Conservation (phyloP, 2,113 vertebrate genomes). For the Caracal caracal region DNA sequence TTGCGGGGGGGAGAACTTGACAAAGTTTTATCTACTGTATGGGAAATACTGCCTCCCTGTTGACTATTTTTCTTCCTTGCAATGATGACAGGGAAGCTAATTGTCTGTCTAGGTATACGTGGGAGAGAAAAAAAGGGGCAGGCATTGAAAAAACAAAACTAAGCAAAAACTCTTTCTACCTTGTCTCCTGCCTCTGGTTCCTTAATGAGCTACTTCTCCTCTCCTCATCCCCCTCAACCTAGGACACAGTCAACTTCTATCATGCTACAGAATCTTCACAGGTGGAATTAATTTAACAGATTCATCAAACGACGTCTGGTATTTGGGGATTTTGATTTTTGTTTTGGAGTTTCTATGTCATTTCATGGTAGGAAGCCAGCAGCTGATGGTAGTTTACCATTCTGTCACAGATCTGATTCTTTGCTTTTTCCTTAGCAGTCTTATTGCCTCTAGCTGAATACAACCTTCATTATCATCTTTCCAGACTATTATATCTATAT, state of each 20-base stretch:
- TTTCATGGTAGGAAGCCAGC: neutral
- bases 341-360: neutral
- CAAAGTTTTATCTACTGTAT: neutral
- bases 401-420: neutral
- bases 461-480: conserved; percentile 34
- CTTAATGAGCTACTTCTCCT: neutral
- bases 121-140: neutral
- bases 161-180: neutral
- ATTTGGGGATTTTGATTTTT: neutral
- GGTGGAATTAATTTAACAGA: neutral
- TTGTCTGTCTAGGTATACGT: neutral
- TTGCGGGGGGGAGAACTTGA: neutral
- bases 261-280: neutral
- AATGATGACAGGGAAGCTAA: neutral
- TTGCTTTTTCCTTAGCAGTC: neutral
- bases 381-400: neutral
- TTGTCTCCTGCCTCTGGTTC: neutral
- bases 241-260: neutral
- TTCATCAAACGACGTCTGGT: neutral
- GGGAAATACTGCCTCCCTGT: neutral
- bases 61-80: neutral
- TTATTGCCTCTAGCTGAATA: neutral
- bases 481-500: conserved; percentile 21
- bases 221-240: neutral
- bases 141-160: neutral